phyloP scores from a whole-genome alignment of 1,140 invertebrate species.

The Sipha flava region DNA sequence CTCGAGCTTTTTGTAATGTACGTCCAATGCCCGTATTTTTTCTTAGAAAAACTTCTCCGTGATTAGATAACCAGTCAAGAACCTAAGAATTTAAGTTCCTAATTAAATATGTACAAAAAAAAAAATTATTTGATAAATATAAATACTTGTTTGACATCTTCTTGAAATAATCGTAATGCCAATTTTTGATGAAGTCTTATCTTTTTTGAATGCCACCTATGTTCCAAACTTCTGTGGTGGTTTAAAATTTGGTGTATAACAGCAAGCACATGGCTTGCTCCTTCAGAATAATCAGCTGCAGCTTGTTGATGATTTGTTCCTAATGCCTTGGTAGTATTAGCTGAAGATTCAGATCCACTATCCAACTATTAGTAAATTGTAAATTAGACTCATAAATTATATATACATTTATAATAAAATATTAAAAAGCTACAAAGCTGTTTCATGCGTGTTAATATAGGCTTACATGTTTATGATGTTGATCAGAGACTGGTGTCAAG shows the following conservation, averaged over 20 bases:
- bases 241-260: conserved; percentile 91
- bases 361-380: conserved; percentile 36
- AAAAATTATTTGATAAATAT: neutral
- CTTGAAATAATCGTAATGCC: conserved; percentile 86
- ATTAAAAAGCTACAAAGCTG: neutral
- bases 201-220: conserved; percentile 87
- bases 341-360: conserved; percentile 34
- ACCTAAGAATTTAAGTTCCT: conserved; percentile 53
- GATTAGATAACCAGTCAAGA: conserved; percentile 93
- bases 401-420: conserved; percentile 17
- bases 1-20: conserved; percentile 85
- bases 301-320: conserved; percentile 54
- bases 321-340: conserved; percentile 27
- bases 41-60: conserved; percentile 95
- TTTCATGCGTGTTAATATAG: conserved; percentile 32
- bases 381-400: conserved; percentile 18
- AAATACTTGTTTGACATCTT: conserved; percentile 76
- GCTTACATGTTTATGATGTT: conserved; percentile 62
- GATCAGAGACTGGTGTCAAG: conserved; percentile 47
- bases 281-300: conserved; percentile 91
- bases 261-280: conserved; percentile 75
- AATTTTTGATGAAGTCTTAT: conserved; percentile 88
- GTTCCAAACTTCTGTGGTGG: conserved; percentile 84
- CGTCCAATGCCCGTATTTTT: conserved; percentile 94
- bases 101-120: neutral